Base-by-base conservation (phyloP, 1,140 invertebrate genomes). In the Drosophila miranda region DNA sequence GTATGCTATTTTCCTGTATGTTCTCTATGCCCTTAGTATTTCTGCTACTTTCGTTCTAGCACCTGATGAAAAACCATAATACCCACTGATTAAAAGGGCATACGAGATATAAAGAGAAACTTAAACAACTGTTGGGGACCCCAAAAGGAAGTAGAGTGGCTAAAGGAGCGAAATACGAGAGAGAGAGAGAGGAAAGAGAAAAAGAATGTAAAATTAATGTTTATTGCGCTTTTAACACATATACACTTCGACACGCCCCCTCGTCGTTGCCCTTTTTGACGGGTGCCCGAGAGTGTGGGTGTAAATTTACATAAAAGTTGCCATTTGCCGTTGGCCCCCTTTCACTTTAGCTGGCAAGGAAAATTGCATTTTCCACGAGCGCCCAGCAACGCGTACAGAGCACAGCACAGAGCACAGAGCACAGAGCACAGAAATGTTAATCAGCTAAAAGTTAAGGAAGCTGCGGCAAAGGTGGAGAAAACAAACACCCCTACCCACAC, bases 211-310 rank as follows among this genome's bases (percentile, higher is more conserved):
- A 87, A 87, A 87, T 87, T 87, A 87, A 82, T 87, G 83, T 87
- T 82, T 78, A 87, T 88, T 82, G 83, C 78, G 75, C 82, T 82
- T 75, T 87, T 87, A 87, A 78, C 82, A 82, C 83, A 86, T 87
- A 82, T 55, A 86, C 81, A 87, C 78, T 71, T 87, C 69, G 69
- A 49, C 69, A 78, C 62, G 45, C 52, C 52, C 52, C 46, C 55
- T 19, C 44, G 62, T 34, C 34, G 62, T 34, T 11, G 34, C 34
- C 34, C 34, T 38, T 38, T 38, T 38, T 13, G 34, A 3, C 3
- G 34, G 3, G 13, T 3, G 34, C 34, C 43, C 63, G 54, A 48
- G 45, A 46, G 34, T 30, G 55, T 41, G 58, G 61, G 58, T 81
- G 81, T 77, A 86, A 77, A 86, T 86, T 84, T 84, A 80, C 80